These are phyloP conservation scores for Cherax destructor DNA, from an alignment of 1,140 invertebrate genomes.

Conservation along the genomic window DNA sequence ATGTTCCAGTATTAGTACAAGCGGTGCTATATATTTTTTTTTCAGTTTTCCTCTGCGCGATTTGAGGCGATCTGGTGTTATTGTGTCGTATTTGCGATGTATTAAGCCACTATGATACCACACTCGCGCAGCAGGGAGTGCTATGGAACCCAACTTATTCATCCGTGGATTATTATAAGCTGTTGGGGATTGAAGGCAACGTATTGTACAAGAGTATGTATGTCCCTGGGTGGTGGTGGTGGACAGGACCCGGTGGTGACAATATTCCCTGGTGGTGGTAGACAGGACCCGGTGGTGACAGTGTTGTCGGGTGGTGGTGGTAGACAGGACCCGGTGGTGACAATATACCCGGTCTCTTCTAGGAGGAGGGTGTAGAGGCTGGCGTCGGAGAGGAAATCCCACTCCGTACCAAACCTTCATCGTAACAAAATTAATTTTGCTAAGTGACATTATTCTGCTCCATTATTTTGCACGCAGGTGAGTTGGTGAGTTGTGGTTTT, in stretches of 20 bases:
- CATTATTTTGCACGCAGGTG: slow-evolving; percentile 70
- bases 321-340: slow-evolving; percentile 36
- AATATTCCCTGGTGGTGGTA: neutral
- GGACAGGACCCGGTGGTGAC: neutral
- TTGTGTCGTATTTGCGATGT: too few species aligned
- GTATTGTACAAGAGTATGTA: too few species aligned
- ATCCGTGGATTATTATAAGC: too few species aligned
- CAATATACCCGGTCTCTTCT: slow-evolving; percentile 41
- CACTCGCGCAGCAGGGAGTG: too few species aligned
- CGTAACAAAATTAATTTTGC: slow-evolving; percentile 64
- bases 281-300: neutral
- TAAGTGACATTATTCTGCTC: slow-evolving; percentile 67
- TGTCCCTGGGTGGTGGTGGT: too few species aligned
- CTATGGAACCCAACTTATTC: too few species aligned
- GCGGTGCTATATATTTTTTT: too few species aligned
- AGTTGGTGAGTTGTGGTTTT: slow-evolving; percentile 67
- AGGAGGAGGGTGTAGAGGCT: slow-evolving; percentile 64
- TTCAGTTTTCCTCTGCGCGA: too few species aligned
- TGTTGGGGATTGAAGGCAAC: too few species aligned
- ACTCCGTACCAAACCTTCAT: slow-evolving; percentile 67
- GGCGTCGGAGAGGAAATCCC: slow-evolving; percentile 60
- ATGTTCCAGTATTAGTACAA: too few species aligned
- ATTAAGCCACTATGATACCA: too few species aligned
- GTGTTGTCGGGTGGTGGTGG: neutral
- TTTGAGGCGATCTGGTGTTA: too few species aligned